These are phyloP conservation scores for Dysmachus trigonus DNA, from an alignment of 2,888 invertebrate genomes.

Conservation along the genomic window DNA sequence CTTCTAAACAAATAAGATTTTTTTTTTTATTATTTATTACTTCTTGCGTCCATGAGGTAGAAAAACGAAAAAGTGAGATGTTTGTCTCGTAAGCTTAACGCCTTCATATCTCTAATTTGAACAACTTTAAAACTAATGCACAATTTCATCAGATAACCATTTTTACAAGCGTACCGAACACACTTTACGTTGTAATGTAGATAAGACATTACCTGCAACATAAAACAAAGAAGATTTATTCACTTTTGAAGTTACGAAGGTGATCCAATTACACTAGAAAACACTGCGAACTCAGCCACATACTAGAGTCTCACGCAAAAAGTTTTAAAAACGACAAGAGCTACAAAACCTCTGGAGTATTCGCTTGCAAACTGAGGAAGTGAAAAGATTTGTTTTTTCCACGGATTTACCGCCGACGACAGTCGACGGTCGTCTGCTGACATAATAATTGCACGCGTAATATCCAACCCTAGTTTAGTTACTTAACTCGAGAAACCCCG, in stretches of 20 bases:
- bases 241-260: not conserved
- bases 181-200: not conserved
- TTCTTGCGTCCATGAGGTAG: no score
- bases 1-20: no score
- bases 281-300: not conserved
- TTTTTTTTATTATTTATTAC: no score
- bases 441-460: not conserved
- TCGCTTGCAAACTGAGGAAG: not conserved
- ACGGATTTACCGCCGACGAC: not conserved
- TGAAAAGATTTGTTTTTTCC: not conserved
- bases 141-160: not conserved
- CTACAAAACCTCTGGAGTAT: not conserved
- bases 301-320: not conserved
- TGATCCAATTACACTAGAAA: not conserved
- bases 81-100: no score
- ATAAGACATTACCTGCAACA: not conserved
- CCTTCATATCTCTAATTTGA: no score
- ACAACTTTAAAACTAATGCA: not conserved
- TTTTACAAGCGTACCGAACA: not conserved
- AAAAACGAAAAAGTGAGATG: no score
- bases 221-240: not conserved
- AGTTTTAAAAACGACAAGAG: not conserved
- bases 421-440: not conserved
- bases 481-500: not conserved
- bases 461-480: slow-evolving; percentile 22